Conservation (phyloP, 1,140 invertebrate species). For the Chlorops oryzae region DNA sequence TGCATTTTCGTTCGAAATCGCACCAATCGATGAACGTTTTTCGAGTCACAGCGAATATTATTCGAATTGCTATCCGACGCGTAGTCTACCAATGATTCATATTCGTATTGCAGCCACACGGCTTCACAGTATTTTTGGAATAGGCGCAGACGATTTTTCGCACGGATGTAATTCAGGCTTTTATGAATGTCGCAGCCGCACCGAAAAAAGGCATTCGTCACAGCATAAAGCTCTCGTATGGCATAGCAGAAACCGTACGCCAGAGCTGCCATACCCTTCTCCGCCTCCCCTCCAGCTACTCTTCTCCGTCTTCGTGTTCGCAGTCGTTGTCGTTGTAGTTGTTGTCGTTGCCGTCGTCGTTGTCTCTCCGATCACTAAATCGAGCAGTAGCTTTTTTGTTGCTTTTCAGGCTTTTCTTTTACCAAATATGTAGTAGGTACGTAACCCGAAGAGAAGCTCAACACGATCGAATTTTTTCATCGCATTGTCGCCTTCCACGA, state of each 20-base stretch:
- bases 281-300: not conserved
- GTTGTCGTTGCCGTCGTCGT: not conserved
- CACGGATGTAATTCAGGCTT: conserved; percentile 30
- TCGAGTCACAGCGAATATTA: not conserved
- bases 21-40: not conserved
- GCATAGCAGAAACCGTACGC: conserved; percentile 25
- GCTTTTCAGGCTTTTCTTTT: too few species aligned
- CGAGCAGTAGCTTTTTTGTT: too few species aligned
- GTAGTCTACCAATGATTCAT: not conserved
- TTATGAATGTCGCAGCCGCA: conserved; percentile 26
- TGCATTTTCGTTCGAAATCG: conserved; percentile 4
- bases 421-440: too few species aligned
- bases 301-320: conserved; percentile 2
- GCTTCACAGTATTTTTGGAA: conserved; percentile 16
- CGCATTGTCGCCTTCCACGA: too few species aligned
- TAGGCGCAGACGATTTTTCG: conserved; percentile 25
- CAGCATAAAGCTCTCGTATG: conserved; percentile 31
- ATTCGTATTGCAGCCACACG: conserved; percentile 1
- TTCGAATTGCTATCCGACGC: not conserved
- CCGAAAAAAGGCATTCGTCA: conserved; percentile 35
- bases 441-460: too few species aligned
- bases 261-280: conserved; percentile 34
- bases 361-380: too few species aligned
- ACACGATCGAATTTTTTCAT: too few species aligned
- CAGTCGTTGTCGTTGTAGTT: not conserved